Conservation (phyloP, 2,113 vertebrate species). For the Brienomyrus longianalis region DNA sequence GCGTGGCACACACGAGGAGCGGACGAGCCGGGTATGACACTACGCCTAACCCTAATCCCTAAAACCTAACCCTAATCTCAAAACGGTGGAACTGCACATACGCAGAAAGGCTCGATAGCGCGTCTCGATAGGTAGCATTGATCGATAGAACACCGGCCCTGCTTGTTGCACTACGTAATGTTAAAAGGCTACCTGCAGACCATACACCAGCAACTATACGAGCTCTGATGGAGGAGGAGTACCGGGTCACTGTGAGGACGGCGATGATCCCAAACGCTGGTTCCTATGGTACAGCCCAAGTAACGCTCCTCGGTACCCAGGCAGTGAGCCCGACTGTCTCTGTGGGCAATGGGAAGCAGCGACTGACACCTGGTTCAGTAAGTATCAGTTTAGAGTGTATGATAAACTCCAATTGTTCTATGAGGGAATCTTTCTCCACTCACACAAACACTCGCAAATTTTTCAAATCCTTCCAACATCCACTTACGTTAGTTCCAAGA, state of each 20-base stretch:
- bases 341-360: constrained; percentile 13
- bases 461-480: background rate
- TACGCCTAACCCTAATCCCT: no score
- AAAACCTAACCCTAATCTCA: no score
- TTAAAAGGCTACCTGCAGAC: background rate
- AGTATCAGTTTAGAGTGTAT: constrained; percentile 22
- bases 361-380: constrained; percentile 52
- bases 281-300: constrained; percentile 45
- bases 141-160: background rate
- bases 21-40: no score
- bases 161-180: background rate
- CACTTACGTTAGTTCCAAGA: background rate
- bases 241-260: constrained; percentile 49
- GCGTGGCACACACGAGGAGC: no score
- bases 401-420: background rate
- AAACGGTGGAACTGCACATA: no score
- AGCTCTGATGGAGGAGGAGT: constrained; percentile 25
- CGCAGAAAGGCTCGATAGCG: no score
- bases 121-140: no score
- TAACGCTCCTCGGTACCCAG: constrained; percentile 51
- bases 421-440: background rate
- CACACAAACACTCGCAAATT: background rate
- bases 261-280: constrained; percentile 45
- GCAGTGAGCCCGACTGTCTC: constrained; percentile 40
- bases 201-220: background rate